These are phyloP conservation scores for Oxyura jamaicensis DNA, from an alignment of 2,113 vertebrate genomes.

Conservation along the genomic window DNA sequence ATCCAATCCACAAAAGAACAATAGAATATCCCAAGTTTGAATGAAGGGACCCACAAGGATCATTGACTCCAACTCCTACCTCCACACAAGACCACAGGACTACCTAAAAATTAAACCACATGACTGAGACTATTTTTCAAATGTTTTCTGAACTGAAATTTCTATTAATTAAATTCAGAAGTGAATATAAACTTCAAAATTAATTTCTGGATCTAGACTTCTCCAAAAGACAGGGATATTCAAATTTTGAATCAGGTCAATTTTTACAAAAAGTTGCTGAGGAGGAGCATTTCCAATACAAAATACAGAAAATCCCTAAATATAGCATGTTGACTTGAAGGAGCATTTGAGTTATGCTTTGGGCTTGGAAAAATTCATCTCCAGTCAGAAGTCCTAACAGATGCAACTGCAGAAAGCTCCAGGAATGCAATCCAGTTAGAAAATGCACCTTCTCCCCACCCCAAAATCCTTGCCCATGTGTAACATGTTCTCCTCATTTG, in stretches of 20 bases:
- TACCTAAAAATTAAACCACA: too few species aligned
- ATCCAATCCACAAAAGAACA: neutral
- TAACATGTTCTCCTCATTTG: neutral
- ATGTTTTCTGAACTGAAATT: too few species aligned
- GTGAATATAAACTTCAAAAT: neutral
- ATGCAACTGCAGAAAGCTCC: rapidly evolving
- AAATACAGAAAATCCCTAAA: neutral
- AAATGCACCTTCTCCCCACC: neutral
- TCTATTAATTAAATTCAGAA: neutral
- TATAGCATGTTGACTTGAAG: neutral
- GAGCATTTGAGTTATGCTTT: neutral
- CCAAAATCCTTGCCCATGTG: neutral
- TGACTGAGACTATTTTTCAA: too few species aligned
- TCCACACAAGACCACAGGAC: too few species aligned
- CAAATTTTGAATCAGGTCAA: neutral
- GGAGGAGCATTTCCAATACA: neutral
- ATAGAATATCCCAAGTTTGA: too few species aligned
- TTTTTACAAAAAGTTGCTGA: neutral
- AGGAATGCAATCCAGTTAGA: neutral
- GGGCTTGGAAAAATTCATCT: neutral
- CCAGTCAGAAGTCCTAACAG: neutral
- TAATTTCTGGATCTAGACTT: neutral
- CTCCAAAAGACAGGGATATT: neutral
- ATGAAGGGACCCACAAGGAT: too few species aligned
- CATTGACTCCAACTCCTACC: too few species aligned